phyloP scores from a whole-genome alignment of 2,797 vertebrate genomes.

The Siniperca undulata region DNA sequence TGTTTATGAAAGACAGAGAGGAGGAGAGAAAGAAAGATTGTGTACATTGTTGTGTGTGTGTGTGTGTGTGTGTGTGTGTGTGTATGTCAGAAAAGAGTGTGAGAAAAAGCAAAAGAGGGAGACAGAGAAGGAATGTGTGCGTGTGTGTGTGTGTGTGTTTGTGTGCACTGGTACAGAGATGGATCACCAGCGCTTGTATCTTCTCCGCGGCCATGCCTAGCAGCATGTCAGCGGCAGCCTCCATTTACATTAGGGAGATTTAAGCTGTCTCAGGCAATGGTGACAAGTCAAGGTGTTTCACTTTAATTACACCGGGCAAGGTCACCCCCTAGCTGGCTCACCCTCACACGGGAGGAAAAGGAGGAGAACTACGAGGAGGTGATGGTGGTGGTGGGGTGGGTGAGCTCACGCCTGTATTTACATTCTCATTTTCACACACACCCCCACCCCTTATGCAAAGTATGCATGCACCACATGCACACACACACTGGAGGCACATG shows the following conservation, averaged over 20 bases:
- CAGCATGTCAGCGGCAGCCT: slow-evolving; percentile 84
- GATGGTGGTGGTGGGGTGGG: slow-evolving; percentile 27
- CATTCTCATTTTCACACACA: slow-evolving; percentile 73
- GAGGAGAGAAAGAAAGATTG: slow-evolving; percentile 51
- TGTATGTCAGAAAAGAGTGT: slow-evolving; percentile 39
- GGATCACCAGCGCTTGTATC: slow-evolving; percentile 87
- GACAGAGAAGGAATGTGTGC: background rate
- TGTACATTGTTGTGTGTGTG: slow-evolving; percentile 39
- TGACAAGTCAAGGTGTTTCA: slow-evolving; percentile 92
- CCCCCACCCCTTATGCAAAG: slow-evolving; percentile 24
- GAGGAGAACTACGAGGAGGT: slow-evolving; percentile 58
- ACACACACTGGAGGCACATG: slow-evolving; percentile 6
- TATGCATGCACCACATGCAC: slow-evolving; percentile 25
- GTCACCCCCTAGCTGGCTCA: slow-evolving; percentile 86
- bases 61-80: slow-evolving; percentile 30
- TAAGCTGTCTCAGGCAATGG: slow-evolving; percentile 89
- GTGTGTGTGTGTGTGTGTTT: slow-evolving; percentile 37
- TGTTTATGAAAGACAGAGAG: slow-evolving; percentile 56
- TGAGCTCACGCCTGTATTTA: slow-evolving; percentile 76
- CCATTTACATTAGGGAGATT: slow-evolving; percentile 92
- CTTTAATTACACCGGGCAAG: slow-evolving; percentile 91
- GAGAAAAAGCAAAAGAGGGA: slow-evolving; percentile 35
- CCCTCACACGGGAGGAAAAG: slow-evolving; percentile 71
- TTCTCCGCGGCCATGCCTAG: slow-evolving; percentile 85
- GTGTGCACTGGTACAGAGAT: slow-evolving; percentile 81